Base-by-base conservation (phyloP, 1,140 invertebrate genomes). In the Drosophila saltans region DNA sequence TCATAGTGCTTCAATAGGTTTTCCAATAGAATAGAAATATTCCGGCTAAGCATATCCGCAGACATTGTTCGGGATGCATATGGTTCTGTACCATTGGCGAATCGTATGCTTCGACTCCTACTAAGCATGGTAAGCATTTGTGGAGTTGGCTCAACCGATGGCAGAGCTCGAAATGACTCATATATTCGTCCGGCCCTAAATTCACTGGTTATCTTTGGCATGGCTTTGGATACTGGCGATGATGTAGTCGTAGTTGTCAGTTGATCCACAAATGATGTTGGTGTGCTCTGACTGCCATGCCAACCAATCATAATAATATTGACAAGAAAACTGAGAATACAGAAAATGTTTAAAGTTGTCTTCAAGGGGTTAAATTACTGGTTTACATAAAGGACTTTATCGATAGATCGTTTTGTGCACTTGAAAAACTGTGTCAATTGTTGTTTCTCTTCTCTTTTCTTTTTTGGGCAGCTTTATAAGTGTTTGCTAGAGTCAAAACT, bases 1-100 rank as follows among this genome's bases (percentile, higher is more conserved):
- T 98, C 97, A 85, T 98, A 98, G 81, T 97, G 96, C 90, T 97
- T 96, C 57, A 98, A 93, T 5, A 98, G 93, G 85, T 97, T 97
- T 84, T 98, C 97, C 60, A 98, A 92, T 1, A 98, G 95, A 79
- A 96, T 94, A 0, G 96, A 96, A 33, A 97, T 97, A 81, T 97
- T 97, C 70, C 94, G 95, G 30, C 96, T 96, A 0, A 97, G 94
- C 24, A 95, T 94, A 68, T 96, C 96, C 62, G 95, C 95, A 0
- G 94, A 92, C 0, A 93, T 93, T 16, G 93, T 94, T 58, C 95
- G 93, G 0, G 60, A 16, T 28, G 30, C 43, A 16, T 45, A 30
- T 0, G 2, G 58, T 2, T 40, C 33, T n/a, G 65, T 52, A 30
- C 57, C 65, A 21, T 69, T 79, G 8, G 43, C 69, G 7, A 36